Evolutionary conservation across 2,113 vertebrate species (phyloP).

Genomic region (Saimiri boliviensis): DNA sequence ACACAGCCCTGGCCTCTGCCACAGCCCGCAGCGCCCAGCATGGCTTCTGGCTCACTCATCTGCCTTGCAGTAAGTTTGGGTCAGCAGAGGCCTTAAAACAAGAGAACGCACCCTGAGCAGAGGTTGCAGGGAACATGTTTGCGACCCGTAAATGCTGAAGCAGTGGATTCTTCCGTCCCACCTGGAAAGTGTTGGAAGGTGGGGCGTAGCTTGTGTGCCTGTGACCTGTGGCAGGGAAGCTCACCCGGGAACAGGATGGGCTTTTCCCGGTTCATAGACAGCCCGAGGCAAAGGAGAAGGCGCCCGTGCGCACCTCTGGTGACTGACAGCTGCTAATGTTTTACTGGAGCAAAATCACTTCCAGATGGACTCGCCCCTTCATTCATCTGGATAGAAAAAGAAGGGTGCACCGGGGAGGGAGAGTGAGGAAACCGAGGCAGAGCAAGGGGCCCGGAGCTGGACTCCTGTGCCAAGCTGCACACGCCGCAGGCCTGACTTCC

Average conservation of each 20-base stretch:
- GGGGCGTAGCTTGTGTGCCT: rapidly evolving
- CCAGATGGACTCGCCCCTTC: slow-evolving; percentile 25
- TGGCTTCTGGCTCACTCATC: neutral
- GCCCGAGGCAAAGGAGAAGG: neutral
- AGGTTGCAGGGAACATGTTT: neutral
- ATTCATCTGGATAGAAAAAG: neutral
- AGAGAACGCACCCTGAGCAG: neutral
- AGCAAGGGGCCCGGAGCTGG: neutral
- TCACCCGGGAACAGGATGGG: neutral
- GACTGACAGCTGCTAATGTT: slow-evolving; percentile 49
- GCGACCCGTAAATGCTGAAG: neutral
- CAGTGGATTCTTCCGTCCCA: rapidly evolving
- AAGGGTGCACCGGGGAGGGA: neutral
- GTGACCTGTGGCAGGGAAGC: neutral
- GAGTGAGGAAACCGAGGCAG: neutral
- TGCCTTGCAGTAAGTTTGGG: neutral
- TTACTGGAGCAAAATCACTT: slow-evolving; percentile 52
- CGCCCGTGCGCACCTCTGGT: neutral
- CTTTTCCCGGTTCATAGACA: neutral
- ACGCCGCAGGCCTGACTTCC: neutral
- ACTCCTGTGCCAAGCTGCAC: neutral
- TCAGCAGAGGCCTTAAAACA: neutral
- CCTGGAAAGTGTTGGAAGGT: neutral
- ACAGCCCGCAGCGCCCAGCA: neutral
- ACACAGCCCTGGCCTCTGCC: neutral